phyloP scores from a whole-genome alignment of 2,797 vertebrate species.

The Parauchenoglanis punctatus region DNA sequence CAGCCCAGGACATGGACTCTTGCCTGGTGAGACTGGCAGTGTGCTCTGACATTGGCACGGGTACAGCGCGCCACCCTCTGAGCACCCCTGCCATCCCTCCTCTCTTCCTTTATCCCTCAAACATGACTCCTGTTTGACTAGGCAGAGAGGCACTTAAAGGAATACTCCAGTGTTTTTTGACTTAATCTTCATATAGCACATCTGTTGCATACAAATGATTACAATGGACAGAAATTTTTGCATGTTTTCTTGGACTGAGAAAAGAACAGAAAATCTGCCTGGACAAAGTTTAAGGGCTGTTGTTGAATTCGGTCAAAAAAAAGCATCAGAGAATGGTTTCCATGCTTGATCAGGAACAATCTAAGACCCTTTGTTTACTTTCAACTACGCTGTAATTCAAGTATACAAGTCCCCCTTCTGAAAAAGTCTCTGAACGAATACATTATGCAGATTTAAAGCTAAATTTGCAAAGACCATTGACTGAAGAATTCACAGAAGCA shows the following conservation, averaged over 20 bases:
- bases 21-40: constrained; percentile 72
- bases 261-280: not conserved
- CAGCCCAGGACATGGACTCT: constrained; percentile 65
- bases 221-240: not conserved
- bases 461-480: not conserved
- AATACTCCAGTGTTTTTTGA: not conserved
- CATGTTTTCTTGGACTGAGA: not conserved
- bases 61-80: constrained; percentile 49
- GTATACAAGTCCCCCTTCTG: not conserved
- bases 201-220: not conserved
- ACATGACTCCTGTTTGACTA: constrained; percentile 38
- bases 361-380: not conserved
- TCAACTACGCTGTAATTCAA: not conserved
- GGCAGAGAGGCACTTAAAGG: constrained; percentile 13
- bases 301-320: not conserved
- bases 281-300: not conserved
- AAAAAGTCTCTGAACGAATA: not conserved
- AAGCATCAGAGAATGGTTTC: not conserved
- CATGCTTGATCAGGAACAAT: not conserved
- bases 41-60: constrained; percentile 66
- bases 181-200: not conserved
- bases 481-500: not conserved
- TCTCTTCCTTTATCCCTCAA: constrained; percentile 42
- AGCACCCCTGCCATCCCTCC: constrained; percentile 31
- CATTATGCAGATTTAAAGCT: not conserved